Evolutionary conservation across 2,797 vertebrate species (phyloP).

Genomic region (Gymnocypris eckloni): DNA sequence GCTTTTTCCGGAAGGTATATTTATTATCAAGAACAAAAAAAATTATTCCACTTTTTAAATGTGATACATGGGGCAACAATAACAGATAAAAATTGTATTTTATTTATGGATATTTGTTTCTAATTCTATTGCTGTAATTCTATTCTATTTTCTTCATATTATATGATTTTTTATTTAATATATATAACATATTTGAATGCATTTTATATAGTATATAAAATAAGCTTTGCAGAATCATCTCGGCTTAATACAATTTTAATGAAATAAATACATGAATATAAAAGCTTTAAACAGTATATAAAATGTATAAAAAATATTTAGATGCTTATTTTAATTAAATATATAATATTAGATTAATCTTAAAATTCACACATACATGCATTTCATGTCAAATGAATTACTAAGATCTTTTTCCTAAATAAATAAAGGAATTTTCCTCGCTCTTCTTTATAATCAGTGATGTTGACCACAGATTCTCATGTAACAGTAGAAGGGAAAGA

Average conservation of each 20-base stretch:
- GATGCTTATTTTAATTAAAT: not conserved
- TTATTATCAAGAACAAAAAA: not conserved
- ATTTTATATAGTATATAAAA: not conserved
- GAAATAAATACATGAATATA: not conserved
- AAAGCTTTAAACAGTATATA: not conserved
- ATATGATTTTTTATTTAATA: not conserved
- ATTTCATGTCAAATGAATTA: not conserved
- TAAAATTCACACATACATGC: not conserved
- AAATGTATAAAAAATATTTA: not conserved
- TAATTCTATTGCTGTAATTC: not conserved
- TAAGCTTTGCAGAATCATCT: not conserved
- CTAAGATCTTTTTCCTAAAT: not conserved
- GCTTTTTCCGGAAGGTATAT: conserved; percentile 27
- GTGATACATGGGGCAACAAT: not conserved
- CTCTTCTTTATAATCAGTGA: not conserved
- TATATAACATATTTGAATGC: not conserved
- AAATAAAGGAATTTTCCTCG: not conserved
- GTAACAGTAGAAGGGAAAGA: conserved; percentile 14
- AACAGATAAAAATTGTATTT: not conserved
- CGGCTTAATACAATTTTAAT: too few relatives aligned
- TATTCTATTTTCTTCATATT: too few relatives aligned
- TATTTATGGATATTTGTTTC: not conserved
- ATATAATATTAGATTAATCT: not conserved
- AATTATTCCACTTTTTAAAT: not conserved
- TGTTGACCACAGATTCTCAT: not conserved